Evolutionary conservation across 1,140 invertebrate species (phyloP).

Genomic region (Reticulitermes speratus): DNA sequence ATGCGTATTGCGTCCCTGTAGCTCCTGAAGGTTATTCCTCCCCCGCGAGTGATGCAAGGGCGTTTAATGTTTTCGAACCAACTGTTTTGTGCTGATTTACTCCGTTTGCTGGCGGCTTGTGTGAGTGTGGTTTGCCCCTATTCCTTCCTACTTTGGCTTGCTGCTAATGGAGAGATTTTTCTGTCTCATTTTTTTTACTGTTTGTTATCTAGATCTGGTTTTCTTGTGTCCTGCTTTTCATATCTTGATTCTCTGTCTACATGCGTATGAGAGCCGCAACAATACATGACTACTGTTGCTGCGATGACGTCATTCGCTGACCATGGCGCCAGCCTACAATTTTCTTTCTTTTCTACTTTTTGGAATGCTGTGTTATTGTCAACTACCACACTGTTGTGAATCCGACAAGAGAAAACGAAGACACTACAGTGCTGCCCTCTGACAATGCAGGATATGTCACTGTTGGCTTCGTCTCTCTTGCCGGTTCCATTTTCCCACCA

Average conservation of each 20-base stretch:
- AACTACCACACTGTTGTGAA: neutral
- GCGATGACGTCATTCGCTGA: conserved; percentile 4
- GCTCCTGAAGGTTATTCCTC: no score
- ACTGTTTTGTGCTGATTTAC: conserved; percentile 45
- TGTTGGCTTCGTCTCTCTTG: no score
- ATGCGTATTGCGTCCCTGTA: no score
- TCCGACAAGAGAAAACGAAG: neutral
- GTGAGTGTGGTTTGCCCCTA: neutral
- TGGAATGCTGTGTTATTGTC: neutral
- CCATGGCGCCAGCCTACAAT: neutral
- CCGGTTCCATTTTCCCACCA: neutral
- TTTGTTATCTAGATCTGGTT: neutral
- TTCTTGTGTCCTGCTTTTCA: neutral
- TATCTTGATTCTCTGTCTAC: neutral
- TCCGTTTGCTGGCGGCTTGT: conserved; percentile 39
- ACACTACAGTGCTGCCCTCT: neutral
- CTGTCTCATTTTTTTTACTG: neutral
- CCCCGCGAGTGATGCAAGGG: neutral
- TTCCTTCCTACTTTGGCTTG: conserved; percentile 1
- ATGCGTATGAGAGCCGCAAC: neutral
- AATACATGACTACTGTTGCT: neutral
- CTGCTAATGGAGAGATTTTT: neutral
- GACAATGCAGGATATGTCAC: neutral
- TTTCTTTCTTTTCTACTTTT: neutral
- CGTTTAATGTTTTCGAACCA: neutral